A percentile compares a stretch with the other conserved stretches of the same genome.
phyloP scores from a whole-genome alignment of 2,888 invertebrate genomes.

The Auanema freiburgensis region DNA sequence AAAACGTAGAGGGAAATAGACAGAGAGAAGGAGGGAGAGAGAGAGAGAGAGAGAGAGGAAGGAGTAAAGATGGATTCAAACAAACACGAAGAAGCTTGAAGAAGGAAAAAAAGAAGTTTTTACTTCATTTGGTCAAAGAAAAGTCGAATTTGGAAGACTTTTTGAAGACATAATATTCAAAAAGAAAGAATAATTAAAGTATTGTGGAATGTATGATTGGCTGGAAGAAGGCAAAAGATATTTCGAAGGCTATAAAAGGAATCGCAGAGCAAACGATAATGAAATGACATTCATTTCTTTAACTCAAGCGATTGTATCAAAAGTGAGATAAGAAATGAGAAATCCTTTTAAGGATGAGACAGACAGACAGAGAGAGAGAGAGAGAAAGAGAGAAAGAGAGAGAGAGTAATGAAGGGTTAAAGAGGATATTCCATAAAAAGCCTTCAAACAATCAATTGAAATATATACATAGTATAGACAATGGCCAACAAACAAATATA shows the following conservation, averaged over 20 bases:
- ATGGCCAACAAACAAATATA: too few species aligned
- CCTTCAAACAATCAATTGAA: too few species aligned
- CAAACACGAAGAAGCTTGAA: slow-evolving; percentile 8
- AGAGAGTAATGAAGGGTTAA: not conserved
- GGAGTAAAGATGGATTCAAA: slow-evolving; percentile 13
- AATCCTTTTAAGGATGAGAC: slow-evolving; percentile 4
- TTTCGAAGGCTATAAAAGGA: not conserved
- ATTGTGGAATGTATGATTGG: not conserved
- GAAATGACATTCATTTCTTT: not conserved
- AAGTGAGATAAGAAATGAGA: slow-evolving; percentile 6
- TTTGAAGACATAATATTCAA: slow-evolving; percentile 18
- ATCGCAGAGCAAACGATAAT: slow-evolving; percentile 5
- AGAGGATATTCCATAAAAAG: too few species aligned
- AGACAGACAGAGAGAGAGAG: slow-evolving; percentile 11
- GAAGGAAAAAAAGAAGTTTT: not conserved
- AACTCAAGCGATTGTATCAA: not conserved
- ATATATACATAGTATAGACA: too few species aligned
- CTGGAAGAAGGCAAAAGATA: not conserved
- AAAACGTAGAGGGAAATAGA: slow-evolving; percentile 20
- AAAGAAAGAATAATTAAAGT: slow-evolving; percentile 6
- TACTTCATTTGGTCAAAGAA: slow-evolving; percentile 1
- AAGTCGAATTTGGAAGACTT: slow-evolving; percentile 20
- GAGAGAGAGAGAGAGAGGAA: slow-evolving; percentile 15
- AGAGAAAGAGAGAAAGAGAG: slow-evolving; percentile 6
- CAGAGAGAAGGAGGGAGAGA: slow-evolving; percentile 22